Conservation (phyloP, 2,888 invertebrate species). For the Aphodius sticticus region DNA sequence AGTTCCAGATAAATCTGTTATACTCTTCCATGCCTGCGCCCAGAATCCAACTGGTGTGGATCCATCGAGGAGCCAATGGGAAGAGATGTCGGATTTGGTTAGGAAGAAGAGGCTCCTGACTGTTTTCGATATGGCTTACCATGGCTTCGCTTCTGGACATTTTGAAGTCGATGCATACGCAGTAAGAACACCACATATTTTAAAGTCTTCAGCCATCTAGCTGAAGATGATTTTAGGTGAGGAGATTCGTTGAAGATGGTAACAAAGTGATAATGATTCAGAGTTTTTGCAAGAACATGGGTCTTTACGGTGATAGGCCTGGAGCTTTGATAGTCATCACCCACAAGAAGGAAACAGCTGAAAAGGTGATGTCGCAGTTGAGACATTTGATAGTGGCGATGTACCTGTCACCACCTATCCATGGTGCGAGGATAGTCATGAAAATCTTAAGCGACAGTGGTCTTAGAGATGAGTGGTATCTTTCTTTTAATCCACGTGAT, state of each 20-base stretch:
- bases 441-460: slow-evolving; percentile 80
- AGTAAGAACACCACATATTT: too few species aligned
- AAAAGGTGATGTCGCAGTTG: slow-evolving; percentile 87
- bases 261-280: slow-evolving; percentile 88
- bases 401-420: slow-evolving; percentile 97
- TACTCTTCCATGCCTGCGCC: slow-evolving; percentile 95
- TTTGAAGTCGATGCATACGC: slow-evolving; percentile 89
- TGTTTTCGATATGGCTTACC: slow-evolving; percentile 99
- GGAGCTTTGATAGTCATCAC: slow-evolving; percentile 88
- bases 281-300: slow-evolving; percentile 99
- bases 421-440: slow-evolving; percentile 89
- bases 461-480: slow-evolving; percentile 77
- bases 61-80: slow-evolving; percentile 89
- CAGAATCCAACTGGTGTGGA: slow-evolving; percentile 98
- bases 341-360: slow-evolving; percentile 79
- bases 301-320: slow-evolving; percentile 86
- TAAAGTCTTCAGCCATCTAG: neutral
- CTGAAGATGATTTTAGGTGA: slow-evolving; percentile 15
- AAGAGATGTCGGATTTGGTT: slow-evolving; percentile 81
- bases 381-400: slow-evolving; percentile 94
- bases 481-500: slow-evolving; percentile 63
- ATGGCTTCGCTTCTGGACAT: slow-evolving; percentile 93
- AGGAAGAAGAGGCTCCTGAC: slow-evolving; percentile 85
- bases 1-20: slow-evolving; percentile 89
- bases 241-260: slow-evolving; percentile 82